These are phyloP conservation scores for Daubentonia madagascariensis DNA, from an alignment of 2,113 vertebrate species.

Conservation along the genomic window DNA sequence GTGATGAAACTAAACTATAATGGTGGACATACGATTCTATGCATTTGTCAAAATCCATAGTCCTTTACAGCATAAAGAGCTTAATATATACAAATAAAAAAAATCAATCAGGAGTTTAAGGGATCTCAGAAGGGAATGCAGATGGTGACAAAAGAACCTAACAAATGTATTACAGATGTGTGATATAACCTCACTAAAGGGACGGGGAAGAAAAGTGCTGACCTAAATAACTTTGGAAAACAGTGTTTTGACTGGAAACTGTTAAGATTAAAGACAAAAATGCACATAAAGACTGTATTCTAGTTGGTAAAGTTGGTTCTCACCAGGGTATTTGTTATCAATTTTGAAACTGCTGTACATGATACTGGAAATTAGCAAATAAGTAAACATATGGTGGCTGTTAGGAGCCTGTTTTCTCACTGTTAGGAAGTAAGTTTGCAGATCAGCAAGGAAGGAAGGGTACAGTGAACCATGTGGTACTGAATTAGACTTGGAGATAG, in stretches of 20 bases:
- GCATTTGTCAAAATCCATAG: background rate
- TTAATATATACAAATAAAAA: background rate
- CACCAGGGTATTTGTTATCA: background rate
- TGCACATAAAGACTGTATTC: background rate
- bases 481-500: background rate
- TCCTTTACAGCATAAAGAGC: background rate
- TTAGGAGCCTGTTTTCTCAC: background rate
- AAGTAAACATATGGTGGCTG: background rate
- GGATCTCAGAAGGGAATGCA: background rate
- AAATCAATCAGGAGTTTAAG: background rate
- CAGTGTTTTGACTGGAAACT: background rate
- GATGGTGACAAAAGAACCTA: background rate
- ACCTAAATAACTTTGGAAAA: background rate
- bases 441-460: background rate
- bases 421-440: background rate
- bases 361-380: background rate
- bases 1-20: background rate
- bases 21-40: background rate
- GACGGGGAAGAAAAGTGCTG: background rate
- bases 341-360: background rate
- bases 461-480: background rate
- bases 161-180: background rate
- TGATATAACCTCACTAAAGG: background rate
- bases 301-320: background rate
- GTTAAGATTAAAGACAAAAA: background rate